Conservation (phyloP, 2,888 invertebrate species). For the Rhamphomyia laevipes region DNA sequence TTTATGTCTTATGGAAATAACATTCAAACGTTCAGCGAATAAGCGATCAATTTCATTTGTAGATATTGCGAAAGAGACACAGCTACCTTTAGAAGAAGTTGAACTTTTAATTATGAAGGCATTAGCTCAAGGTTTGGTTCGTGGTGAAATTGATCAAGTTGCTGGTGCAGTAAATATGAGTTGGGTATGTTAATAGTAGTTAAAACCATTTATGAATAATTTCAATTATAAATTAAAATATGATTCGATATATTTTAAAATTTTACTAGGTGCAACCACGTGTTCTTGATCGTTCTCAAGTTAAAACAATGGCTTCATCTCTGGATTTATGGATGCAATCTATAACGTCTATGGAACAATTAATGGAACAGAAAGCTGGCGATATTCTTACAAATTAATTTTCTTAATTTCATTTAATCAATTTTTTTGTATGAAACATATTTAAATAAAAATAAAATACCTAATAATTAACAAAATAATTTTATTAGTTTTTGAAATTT, state of each 20-base stretch:
- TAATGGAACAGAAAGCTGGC: slow-evolving; percentile 37
- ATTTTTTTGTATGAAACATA: too few species aligned
- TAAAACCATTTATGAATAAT: too few species aligned
- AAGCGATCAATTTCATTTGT: slow-evolving; percentile 75
- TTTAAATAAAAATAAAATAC: too few species aligned
- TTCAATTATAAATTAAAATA: neutral
- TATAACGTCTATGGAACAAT: slow-evolving; percentile 36
- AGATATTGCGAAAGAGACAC: slow-evolving; percentile 80
- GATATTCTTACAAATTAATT: slow-evolving; percentile 38
- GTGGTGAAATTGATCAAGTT: slow-evolving; percentile 92
- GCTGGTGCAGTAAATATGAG: slow-evolving; percentile 52
- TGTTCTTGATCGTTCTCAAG: slow-evolving; percentile 47
- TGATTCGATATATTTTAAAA: neutral
- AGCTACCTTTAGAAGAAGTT: slow-evolving; percentile 73
- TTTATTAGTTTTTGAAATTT: too few species aligned
- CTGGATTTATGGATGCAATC: slow-evolving; percentile 37
- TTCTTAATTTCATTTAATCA: neutral
- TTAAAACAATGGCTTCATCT: slow-evolving; percentile 34
- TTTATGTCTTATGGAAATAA: slow-evolving; percentile 95
- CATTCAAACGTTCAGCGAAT: slow-evolving; percentile 85
- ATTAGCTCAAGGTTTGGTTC: slow-evolving; percentile 82
- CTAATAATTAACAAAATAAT: too few species aligned
- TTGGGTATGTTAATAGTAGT: slow-evolving; percentile 43
- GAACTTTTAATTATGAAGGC: slow-evolving; percentile 98
- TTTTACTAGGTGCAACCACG: slow-evolving; percentile 50